These are phyloP conservation scores for Sebastes iracundus DNA, from an alignment of 2,797 vertebrate species.

Conservation along the genomic window DNA sequence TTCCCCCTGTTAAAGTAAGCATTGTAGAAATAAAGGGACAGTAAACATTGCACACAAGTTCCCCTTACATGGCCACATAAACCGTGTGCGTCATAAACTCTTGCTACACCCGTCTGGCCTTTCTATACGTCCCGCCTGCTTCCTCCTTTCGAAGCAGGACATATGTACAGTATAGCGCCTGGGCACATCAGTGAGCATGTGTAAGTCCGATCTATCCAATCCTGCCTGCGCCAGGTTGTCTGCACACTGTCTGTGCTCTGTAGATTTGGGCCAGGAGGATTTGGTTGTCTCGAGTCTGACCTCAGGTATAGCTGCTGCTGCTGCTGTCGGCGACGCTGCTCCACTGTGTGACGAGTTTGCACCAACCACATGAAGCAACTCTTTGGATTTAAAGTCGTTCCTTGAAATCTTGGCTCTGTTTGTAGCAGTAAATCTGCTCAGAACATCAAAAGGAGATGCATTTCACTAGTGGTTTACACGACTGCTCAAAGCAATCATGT, in stretches of 20 bases:
- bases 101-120: background rate
- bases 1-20: background rate
- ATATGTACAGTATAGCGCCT: constrained; percentile 4
- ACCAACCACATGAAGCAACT: background rate
- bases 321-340: background rate
- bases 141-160: constrained; percentile 6
- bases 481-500: constrained; percentile 21
- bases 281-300: constrained; percentile 63
- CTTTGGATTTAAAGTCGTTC: constrained; percentile 2
- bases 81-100: background rate
- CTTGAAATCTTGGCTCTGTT: constrained; percentile 27
- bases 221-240: constrained; percentile 39
- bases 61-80: background rate
- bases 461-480: constrained; percentile 19
- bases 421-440: constrained; percentile 11
- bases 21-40: background rate
- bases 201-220: constrained; percentile 35
- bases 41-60: background rate
- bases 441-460: background rate
- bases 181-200: constrained; percentile 27
- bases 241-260: constrained; percentile 42
- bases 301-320: constrained; percentile 26
- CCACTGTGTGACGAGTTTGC: background rate
- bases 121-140: constrained; percentile 2
- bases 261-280: constrained; percentile 73